A percentile compares a stretch with the other conserved stretches of the same genome.
phyloP scores from a whole-genome alignment of 1,140 invertebrate species.

The Drosophila paulistorum region DNA sequence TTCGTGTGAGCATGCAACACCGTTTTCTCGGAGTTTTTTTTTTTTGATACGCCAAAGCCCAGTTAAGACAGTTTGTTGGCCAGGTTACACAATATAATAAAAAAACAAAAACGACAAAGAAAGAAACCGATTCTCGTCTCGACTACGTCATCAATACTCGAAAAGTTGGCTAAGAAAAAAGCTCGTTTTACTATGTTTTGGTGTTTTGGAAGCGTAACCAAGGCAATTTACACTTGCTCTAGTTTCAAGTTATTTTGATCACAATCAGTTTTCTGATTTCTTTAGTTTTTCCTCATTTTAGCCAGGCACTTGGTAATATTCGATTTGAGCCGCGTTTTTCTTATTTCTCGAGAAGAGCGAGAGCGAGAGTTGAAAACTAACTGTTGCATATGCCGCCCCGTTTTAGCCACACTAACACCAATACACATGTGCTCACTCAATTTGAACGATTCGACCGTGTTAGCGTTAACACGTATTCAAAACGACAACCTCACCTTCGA shows the following conservation, averaged over 20 bases:
- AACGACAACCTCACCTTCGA: constrained; percentile 69
- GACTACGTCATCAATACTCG: constrained; percentile 68
- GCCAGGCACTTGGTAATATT: constrained; percentile 17
- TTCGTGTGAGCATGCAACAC: constrained; percentile 46
- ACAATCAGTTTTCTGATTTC: constrained; percentile 28
- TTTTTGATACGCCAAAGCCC: constrained; percentile 77
- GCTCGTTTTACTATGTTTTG: constrained; percentile 20
- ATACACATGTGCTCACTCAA: constrained; percentile 44
- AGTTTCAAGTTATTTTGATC: constrained; percentile 30
- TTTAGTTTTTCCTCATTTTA: constrained; percentile 9
- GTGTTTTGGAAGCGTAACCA: constrained; percentile 40
- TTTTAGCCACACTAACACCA: constrained; percentile 68
- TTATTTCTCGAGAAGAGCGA: constrained; percentile 4
- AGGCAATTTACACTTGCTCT: constrained; percentile 45
- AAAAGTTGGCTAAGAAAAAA: constrained; percentile 31
- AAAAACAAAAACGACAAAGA: neutral
- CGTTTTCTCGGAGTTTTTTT: constrained; percentile 14
- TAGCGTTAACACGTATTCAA: constrained; percentile 30
- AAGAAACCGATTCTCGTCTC: constrained; percentile 20
- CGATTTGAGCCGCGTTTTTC: constrained; percentile 27
- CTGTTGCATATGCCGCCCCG: constrained; percentile 72
- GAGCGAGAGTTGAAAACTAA: constrained; percentile 42
- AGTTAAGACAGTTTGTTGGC: constrained; percentile 59
- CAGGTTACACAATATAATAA: constrained; percentile 65
- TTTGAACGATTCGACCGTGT: constrained; percentile 23